Percentiles rank a stretch among this genome's conserved stretches.
phyloP scores from a whole-genome alignment of 2,888 invertebrate species.

The Chironomus riparius region DNA sequence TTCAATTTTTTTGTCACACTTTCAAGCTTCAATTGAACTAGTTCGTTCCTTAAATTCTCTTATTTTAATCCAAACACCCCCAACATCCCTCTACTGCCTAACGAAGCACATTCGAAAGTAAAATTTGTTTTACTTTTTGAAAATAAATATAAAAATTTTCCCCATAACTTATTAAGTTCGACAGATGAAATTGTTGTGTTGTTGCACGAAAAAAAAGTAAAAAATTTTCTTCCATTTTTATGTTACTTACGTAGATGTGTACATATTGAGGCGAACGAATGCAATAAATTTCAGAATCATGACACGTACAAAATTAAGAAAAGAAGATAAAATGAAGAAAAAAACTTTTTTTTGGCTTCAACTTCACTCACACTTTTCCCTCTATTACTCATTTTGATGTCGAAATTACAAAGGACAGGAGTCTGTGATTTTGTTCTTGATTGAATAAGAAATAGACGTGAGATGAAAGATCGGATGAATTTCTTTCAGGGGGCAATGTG shows the following conservation, averaged over 20 bases:
- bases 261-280: neutral
- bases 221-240: neutral
- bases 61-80: no score
- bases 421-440: neutral
- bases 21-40: no score
- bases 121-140: neutral
- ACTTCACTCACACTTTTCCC: neutral
- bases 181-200: slow-evolving; percentile 1
- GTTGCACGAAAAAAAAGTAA: neutral
- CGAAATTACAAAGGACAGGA: neutral
- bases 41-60: no score
- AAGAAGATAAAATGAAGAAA: neutral
- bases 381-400: neutral
- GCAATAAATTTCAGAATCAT: neutral
- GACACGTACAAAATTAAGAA: slow-evolving; percentile 10
- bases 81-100: no score
- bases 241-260: neutral
- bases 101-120: neutral
- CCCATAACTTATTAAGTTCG: slow-evolving; percentile 4
- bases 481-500: no score
- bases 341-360: neutral
- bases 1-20: no score
- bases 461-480: no score
- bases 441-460: neutral
- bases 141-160: neutral